Evolutionary conservation across 2,797 vertebrate genomes (phyloP).

Genomic region (Sebastes steindachneri): DNA sequence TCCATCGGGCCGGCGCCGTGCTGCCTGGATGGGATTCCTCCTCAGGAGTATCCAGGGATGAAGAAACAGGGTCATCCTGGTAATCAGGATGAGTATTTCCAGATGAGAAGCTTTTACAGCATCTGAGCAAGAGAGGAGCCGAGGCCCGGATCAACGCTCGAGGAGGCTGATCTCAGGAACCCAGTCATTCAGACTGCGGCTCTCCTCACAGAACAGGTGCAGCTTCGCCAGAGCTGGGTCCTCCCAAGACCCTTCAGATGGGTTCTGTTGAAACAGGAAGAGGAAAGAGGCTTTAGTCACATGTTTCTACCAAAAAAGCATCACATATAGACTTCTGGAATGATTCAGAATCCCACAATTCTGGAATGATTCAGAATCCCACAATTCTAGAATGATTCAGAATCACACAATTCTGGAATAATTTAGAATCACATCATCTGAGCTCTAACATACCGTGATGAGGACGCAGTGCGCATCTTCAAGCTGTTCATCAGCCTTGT

Average conservation of each 20-base stretch:
- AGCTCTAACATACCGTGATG: slow-evolving; percentile 87
- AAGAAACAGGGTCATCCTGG: slow-evolving; percentile 82
- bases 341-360: no score
- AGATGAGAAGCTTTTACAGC: slow-evolving; percentile 70
- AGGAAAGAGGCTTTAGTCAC: slow-evolving; percentile 25
- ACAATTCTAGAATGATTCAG: no score
- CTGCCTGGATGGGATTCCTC: slow-evolving; percentile 80
- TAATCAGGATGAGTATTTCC: slow-evolving; percentile 84
- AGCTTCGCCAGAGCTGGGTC: slow-evolving; percentile 84
- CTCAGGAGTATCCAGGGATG: slow-evolving; percentile 90
- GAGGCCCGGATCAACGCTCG: slow-evolving; percentile 80
- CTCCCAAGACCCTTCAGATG: slow-evolving; percentile 80
- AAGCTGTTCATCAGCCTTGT: slow-evolving; percentile 69
- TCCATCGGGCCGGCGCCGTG: slow-evolving; percentile 71
- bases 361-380: no score
- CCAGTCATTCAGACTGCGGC: slow-evolving; percentile 89
- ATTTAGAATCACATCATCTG: neutral
- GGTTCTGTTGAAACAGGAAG: slow-evolving; percentile 65
- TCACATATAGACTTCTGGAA: fast-evolving
- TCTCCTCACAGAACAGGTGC: slow-evolving; percentile 85
- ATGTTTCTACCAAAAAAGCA: neutral
- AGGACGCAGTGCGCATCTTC: slow-evolving; percentile 94
- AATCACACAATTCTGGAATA: no score
- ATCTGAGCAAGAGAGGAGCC: slow-evolving; percentile 55
- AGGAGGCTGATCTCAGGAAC: slow-evolving; percentile 91